A percentile compares a stretch with the other conserved stretches of the same genome.
phyloP scores from a whole-genome alignment of 2,888 invertebrate species.

The Prosapia bicincta region DNA sequence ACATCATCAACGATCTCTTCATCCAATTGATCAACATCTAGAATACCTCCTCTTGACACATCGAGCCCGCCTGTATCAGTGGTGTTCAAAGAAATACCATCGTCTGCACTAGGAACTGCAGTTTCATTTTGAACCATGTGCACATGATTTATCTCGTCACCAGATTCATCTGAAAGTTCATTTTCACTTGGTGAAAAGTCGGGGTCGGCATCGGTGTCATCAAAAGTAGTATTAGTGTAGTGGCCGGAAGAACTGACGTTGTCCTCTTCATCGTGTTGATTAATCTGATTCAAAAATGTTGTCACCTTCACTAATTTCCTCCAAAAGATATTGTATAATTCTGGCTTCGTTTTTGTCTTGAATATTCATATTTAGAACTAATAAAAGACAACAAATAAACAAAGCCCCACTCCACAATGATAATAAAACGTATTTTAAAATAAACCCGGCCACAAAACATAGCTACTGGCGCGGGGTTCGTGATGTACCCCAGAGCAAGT shows the following conservation, averaged over 20 bases:
- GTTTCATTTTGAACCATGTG: slow-evolving; percentile 4
- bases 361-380: slow-evolving; percentile 15
- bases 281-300: neutral
- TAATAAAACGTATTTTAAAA: too few relatives aligned
- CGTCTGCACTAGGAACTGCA: slow-evolving; percentile 8
- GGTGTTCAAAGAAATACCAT: slow-evolving; percentile 2
- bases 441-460: too few relatives aligned
- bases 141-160: slow-evolving; percentile 16
- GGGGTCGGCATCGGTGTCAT: slow-evolving; percentile 14
- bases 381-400: neutral
- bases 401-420: too few relatives aligned
- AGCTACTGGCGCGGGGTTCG: too few relatives aligned
- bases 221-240: neutral
- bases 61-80: slow-evolving; percentile 7
- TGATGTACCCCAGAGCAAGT: too few relatives aligned
- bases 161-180: neutral
- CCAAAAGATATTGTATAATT: slow-evolving; percentile 16
- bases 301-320: slow-evolving; percentile 17
- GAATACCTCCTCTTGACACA: neutral
- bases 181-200: slow-evolving; percentile 3
- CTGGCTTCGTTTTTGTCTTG: slow-evolving; percentile 14
- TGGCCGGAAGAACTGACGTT: slow-evolving; percentile 10
- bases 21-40: slow-evolving; percentile 3
- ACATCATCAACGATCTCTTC: slow-evolving; percentile 15
- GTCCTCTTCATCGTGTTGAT: slow-evolving; percentile 6